phyloP scores from a whole-genome alignment of 2,888 invertebrate genomes.

The Rhagophthalmus giganteus region DNA sequence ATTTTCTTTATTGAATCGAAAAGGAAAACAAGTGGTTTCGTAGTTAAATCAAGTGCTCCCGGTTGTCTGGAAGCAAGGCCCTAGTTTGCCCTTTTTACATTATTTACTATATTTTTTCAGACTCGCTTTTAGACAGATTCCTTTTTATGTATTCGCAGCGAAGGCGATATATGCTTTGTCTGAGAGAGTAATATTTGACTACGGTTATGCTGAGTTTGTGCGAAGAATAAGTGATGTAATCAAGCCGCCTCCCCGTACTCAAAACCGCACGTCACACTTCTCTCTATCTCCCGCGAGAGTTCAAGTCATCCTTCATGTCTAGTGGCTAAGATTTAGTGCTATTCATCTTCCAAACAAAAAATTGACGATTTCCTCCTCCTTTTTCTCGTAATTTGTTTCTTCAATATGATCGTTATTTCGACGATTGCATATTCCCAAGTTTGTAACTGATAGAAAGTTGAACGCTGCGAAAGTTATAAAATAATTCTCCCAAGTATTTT shows the following conservation, averaged over 20 bases:
- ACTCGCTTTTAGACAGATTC: constrained; percentile 4
- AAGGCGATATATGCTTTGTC: constrained; percentile 17
- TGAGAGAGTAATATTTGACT: constrained; percentile 24
- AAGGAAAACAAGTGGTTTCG: not conserved
- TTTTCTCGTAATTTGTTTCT: constrained; percentile 44
- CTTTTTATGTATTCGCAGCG: constrained; percentile 10
- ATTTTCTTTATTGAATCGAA: not conserved
- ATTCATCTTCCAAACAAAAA: constrained; percentile 49
- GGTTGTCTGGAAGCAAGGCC: not conserved
- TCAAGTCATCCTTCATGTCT: constrained; percentile 49
- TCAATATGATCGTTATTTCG: constrained; percentile 19
- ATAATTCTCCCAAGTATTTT: constrained; percentile 17
- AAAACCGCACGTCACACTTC: constrained; percentile 27
- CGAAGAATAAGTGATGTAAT: constrained; percentile 44
- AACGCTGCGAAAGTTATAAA: too few relatives aligned
- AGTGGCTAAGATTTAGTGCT: constrained; percentile 49
- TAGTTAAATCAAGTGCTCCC: not conserved
- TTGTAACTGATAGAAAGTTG: too few relatives aligned
- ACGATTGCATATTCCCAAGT: not conserved
- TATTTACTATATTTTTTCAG: constrained; percentile 9
- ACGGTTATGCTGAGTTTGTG: constrained; percentile 26
- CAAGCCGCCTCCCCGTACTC: constrained; percentile 41
- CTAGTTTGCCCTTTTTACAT: not conserved
- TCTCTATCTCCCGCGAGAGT: constrained; percentile 39
- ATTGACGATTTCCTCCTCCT: constrained; percentile 38